Evolutionary conservation across 1,140 invertebrate genomes (phyloP).

Genomic region (Macrostomum lignano): DNA sequence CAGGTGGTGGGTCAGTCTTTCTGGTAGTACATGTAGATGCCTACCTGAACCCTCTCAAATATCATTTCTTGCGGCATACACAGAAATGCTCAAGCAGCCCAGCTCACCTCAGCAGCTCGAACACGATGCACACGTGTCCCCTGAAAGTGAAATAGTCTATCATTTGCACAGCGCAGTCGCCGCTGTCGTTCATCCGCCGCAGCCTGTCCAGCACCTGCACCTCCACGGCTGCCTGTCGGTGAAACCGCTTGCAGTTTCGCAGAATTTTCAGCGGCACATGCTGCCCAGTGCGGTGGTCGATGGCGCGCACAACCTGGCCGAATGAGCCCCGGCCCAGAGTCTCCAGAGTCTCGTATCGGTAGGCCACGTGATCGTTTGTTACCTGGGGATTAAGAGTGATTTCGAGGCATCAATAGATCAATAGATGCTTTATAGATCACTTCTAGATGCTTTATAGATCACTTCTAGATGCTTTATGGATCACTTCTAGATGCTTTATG

Average conservation of each 20-base stretch:
- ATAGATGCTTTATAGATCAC: no score
- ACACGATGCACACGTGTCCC: conserved; percentile 96
- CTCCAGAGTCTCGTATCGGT: conserved; percentile 74
- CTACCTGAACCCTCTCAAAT: no score
- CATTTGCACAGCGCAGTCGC: conserved; percentile 70
- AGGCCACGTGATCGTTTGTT: conserved; percentile 52
- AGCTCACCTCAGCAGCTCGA: conserved; percentile 51
- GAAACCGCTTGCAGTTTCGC: conserved; percentile 30
- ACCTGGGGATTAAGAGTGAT: no score
- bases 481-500: no score
- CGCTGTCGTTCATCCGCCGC: conserved; percentile 17
- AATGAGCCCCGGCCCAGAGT: conserved; percentile 83
- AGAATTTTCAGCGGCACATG: conserved; percentile 32
- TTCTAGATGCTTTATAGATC: no score
- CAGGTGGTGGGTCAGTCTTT: no score
- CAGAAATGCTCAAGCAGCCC: no score
- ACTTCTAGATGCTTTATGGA: no score
- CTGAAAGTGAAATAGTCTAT: conserved; percentile 89
- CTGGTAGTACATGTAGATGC: no score
- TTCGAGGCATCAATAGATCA: no score
- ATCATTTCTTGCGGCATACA: no score
- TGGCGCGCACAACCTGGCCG: conserved; percentile 42
- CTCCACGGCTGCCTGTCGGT: conserved; percentile 24
- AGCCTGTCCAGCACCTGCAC: conserved; percentile 24
- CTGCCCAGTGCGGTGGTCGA: conserved; percentile 30